Conservation (phyloP, 2,113 vertebrate genomes). For the Triplophysa tibetana region DNA sequence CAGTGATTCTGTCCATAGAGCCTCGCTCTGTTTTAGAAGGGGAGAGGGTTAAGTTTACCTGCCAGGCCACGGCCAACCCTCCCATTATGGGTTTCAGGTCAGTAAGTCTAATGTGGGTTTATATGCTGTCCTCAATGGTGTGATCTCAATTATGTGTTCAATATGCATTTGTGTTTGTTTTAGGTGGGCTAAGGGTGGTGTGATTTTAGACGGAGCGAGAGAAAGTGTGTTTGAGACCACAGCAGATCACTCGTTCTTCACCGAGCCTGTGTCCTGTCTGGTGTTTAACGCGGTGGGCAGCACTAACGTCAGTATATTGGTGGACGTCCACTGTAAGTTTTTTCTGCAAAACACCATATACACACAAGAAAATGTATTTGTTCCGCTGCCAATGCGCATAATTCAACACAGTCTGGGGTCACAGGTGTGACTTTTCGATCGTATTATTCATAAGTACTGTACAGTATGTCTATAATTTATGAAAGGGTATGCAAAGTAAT, state of each 20-base stretch:
- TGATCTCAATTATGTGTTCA: background rate
- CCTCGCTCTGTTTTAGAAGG: conserved; percentile 93
- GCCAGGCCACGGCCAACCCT: conserved; percentile 89
- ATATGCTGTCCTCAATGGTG: background rate
- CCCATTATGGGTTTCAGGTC: conserved; percentile 93
- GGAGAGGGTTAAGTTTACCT: conserved; percentile 89
- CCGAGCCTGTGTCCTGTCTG: conserved; percentile 94
- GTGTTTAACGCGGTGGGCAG: conserved; percentile 93
- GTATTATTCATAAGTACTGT: background rate
- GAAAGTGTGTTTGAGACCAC: conserved; percentile 79
- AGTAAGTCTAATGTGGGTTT: conserved; percentile 41
- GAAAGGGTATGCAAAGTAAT: too few species aligned
- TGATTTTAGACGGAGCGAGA: conserved; percentile 43
- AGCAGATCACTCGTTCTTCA: conserved; percentile 94
- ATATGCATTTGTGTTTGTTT: conserved; percentile 28
- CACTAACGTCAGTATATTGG: conserved; percentile 96
- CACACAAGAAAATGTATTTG: background rate
- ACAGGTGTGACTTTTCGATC: too few species aligned
- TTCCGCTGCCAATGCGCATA: background rate
- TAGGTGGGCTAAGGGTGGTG: conserved; percentile 54
- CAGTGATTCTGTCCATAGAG: conserved; percentile 89
- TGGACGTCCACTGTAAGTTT: conserved; percentile 93
- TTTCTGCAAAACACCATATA: background rate
- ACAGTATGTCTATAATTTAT: too few species aligned
- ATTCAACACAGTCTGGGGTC: background rate